Evolutionary conservation across 2,888 invertebrate genomes (phyloP).

Genomic region (Idaea aversata): DNA sequence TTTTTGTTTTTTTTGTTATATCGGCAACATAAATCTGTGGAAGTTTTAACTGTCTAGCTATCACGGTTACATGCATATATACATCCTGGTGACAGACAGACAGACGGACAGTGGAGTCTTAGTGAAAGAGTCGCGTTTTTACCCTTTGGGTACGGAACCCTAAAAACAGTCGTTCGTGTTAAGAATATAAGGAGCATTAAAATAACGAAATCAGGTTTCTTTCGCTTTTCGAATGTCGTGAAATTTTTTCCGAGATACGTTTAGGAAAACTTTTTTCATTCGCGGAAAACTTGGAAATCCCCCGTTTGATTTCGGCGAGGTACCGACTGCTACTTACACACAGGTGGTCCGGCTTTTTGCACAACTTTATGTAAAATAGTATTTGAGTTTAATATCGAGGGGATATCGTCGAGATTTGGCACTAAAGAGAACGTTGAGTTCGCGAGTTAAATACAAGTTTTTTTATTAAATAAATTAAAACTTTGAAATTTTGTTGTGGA

Average conservation of each 20-base stretch:
- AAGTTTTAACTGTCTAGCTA: constrained; percentile 19
- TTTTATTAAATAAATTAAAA: not conserved
- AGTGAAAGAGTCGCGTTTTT: not conserved
- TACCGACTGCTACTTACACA: constrained; percentile 40
- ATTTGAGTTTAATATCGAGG: constrained; percentile 48
- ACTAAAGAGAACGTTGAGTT: constrained; percentile 33
- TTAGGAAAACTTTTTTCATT: constrained; percentile 58
- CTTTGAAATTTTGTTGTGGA: too few species aligned
- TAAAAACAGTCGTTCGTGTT: constrained; percentile 40
- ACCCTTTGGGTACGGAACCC: not conserved
- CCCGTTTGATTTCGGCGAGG: constrained; percentile 46
- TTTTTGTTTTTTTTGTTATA: too few species aligned
- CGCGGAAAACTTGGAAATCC: constrained; percentile 43
- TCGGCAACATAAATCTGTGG: too few species aligned
- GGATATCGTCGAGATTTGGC: constrained; percentile 42
- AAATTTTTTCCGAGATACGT: constrained; percentile 39
- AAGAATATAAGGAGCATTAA: constrained; percentile 69
- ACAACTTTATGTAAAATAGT: constrained; percentile 53
- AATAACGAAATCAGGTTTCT: constrained; percentile 57
- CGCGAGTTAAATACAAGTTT: constrained; percentile 10
- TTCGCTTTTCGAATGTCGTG: constrained; percentile 33
- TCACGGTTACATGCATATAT: too few species aligned
- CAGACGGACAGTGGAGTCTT: too few species aligned
- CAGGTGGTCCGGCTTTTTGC: constrained; percentile 50
- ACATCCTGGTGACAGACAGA: too few species aligned